Percentiles rank a stretch among this genome's conserved stretches.
Conservation (phyloP, 64 coral and sea anemone genomes). For the Stichodactyla mertensii region DNA sequence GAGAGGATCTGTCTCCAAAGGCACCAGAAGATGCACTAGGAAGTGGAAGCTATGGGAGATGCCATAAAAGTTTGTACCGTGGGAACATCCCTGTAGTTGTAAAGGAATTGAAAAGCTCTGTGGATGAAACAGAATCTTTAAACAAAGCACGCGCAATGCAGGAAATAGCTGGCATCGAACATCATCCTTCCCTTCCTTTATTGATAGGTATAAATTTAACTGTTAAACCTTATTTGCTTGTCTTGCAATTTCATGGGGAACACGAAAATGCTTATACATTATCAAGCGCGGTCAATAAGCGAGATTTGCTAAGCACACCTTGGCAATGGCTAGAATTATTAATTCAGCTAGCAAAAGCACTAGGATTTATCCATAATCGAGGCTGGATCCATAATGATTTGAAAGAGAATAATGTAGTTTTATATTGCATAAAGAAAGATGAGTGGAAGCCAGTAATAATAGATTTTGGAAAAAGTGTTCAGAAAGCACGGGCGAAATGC, state of each 20-base stretch:
- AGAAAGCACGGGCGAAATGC: neutral
- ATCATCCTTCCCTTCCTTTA: slow-evolving; percentile 29
- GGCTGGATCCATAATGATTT: slow-evolving; percentile 16
- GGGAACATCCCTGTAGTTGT: slow-evolving; percentile 45
- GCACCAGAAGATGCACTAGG: neutral
- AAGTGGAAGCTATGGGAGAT: slow-evolving; percentile 28
- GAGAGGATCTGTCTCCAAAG: neutral
- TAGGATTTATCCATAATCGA: slow-evolving; percentile 5
- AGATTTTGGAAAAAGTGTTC: slow-evolving; percentile 21
- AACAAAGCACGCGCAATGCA: slow-evolving; percentile 13
- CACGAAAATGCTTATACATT: neutral
- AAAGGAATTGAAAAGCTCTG: slow-evolving; percentile 8
- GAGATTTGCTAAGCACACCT: neutral
- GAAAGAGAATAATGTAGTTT: slow-evolving; percentile 1
- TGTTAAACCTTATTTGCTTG: neutral
- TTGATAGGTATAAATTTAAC: slow-evolving; percentile 27
- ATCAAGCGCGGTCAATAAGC: neutral
- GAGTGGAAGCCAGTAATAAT: slow-evolving; percentile 22
- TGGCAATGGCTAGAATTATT: neutral
- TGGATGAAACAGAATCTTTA: slow-evolving; percentile 11
- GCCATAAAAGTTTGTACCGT: slow-evolving; percentile 13
- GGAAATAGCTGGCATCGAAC: neutral
- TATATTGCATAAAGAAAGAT: neutral
- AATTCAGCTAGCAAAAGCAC: neutral
- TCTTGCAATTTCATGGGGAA: neutral